Base-by-base conservation (phyloP, 2,797 vertebrate species). In the Microctenopoma lineatum region DNA sequence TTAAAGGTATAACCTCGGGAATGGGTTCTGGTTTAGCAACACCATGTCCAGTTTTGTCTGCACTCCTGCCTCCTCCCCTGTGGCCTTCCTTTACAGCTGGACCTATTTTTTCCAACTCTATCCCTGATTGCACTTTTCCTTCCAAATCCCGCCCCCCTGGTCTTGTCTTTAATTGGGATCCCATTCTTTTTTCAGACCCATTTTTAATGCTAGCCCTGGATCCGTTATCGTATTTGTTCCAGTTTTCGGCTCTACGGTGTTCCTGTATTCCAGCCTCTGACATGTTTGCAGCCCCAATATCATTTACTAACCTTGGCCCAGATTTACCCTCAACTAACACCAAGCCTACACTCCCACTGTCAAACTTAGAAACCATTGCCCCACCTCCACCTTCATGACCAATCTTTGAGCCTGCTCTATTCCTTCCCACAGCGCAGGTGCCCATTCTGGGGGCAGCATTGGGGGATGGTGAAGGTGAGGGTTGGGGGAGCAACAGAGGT, bases 401-500 rank as follows among this genome's bases (percentile, higher is more conserved):
- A 3, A 89, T 80, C 67, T 88, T 92, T 32, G 90, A 92, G 12
- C 89, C 90, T 0, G 84, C 79, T 74, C 91, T 80, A 44, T 80
- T 92, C 61, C 91, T 85, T 7, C 91, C 90, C 15, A 92, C 90
- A 26, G 84, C 91, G 0, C 87, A 62, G 0, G 87, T 89, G 36
- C 91, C 91, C 91, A 92, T 92, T 73, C 88, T 86, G 8, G 92
- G 91, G 1, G 91, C 88, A 64, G 70, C 80, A 16, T 36, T 89
- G 4, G 90, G 86, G 36, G 89, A 86, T 25, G 90, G 85, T n/a
- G 89, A 90, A 4, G 90, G 91, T 29, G 90, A 89, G 2, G 87
- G 84, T 55, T 91, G 89, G 14, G 92, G 81, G 7, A 85, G 85
- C 29, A 95, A 82, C 56, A 95, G 80, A 1, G 93, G 93, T 0